Conservation (phyloP, 2,797 vertebrate species). For the Echeneis naucrates region DNA sequence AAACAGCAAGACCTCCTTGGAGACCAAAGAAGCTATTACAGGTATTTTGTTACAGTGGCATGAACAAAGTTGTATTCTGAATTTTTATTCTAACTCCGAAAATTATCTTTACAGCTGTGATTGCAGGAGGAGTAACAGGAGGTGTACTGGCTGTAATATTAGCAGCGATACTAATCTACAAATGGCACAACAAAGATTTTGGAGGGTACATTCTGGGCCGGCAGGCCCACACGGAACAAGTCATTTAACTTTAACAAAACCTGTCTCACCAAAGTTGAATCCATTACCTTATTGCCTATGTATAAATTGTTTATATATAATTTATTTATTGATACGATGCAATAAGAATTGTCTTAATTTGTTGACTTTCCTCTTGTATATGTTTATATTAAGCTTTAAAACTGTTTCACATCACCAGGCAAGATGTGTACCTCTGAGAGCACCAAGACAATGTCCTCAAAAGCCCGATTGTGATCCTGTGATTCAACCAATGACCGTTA, state of each 20-base stretch:
- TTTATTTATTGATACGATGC: constrained; percentile 41
- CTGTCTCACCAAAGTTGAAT: background rate
- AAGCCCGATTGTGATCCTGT: too few species aligned
- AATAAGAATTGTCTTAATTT: constrained; percentile 3
- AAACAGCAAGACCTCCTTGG: constrained; percentile 46
- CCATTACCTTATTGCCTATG: constrained; percentile 8
- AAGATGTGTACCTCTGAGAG: too few species aligned
- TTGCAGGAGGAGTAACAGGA: constrained; percentile 87
- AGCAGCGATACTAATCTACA: constrained; percentile 87
- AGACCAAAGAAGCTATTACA: constrained; percentile 50
- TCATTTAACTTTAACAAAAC: constrained; percentile 40
- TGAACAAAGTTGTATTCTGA: background rate
- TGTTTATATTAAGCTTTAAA: constrained; percentile 10
- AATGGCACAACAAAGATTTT: constrained; percentile 88
- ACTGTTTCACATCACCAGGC: background rate
- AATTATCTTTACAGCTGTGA: constrained; percentile 80
- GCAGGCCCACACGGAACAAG: constrained; percentile 54
- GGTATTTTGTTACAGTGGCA: constrained; percentile 51
- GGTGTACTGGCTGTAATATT: constrained; percentile 81
- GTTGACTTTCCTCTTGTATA: background rate
- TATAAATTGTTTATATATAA: constrained; percentile 10
- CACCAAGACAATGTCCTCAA: too few species aligned
- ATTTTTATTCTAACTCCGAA: constrained; percentile 2
- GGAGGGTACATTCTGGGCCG: constrained; percentile 85
- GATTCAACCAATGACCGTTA: too few species aligned